These are phyloP conservation scores for Eupeodes luniger DNA, from an alignment of 2,888 invertebrate species.

Conservation along the genomic window DNA sequence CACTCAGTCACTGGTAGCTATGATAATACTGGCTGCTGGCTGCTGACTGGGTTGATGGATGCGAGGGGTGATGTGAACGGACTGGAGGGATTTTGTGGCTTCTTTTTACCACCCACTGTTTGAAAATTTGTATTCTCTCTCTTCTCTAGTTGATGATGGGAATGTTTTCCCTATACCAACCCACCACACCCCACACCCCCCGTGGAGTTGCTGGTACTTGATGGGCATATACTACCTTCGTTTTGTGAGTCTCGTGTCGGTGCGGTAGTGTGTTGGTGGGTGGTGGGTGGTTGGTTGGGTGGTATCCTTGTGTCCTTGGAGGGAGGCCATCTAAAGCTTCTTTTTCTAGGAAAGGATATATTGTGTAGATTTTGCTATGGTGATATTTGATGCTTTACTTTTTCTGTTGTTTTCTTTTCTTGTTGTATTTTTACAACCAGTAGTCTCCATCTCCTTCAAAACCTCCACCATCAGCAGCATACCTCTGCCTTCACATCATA, in stretches of 20 bases:
- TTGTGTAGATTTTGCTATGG: slow-evolving; percentile 76
- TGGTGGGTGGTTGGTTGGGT: neutral
- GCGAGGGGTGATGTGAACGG: neutral
- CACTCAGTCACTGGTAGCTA: slow-evolving; percentile 55
- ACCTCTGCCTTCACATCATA: slow-evolving; percentile 4
- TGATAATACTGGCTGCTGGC: slow-evolving; percentile 37
- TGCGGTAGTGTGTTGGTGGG: neutral
- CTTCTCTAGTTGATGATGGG: slow-evolving; percentile 28
- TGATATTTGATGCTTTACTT: slow-evolving; percentile 74
- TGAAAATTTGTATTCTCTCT: slow-evolving; percentile 47
- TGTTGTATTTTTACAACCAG: slow-evolving; percentile 29
- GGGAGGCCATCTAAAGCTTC: slow-evolving; percentile 73
- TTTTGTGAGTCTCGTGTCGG: slow-evolving; percentile 24
- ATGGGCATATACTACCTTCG: slow-evolving; percentile 33
- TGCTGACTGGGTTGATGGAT: neutral
- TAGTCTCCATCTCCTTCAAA: slow-evolving; percentile 1
- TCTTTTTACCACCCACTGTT: slow-evolving; percentile 71
- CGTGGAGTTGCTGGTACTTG: slow-evolving; percentile 53
- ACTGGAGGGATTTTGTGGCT: slow-evolving; percentile 48
- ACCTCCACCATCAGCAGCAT: neutral
- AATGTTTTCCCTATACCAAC: slow-evolving; percentile 15
- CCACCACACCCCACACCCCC: neutral
- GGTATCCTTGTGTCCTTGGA: slow-evolving; percentile 68
- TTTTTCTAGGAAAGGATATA: slow-evolving; percentile 67
- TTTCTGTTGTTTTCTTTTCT: slow-evolving; percentile 45